Conservation (phyloP, 1,140 invertebrate species). For the Pseudomyrmex flavicornis region DNA sequence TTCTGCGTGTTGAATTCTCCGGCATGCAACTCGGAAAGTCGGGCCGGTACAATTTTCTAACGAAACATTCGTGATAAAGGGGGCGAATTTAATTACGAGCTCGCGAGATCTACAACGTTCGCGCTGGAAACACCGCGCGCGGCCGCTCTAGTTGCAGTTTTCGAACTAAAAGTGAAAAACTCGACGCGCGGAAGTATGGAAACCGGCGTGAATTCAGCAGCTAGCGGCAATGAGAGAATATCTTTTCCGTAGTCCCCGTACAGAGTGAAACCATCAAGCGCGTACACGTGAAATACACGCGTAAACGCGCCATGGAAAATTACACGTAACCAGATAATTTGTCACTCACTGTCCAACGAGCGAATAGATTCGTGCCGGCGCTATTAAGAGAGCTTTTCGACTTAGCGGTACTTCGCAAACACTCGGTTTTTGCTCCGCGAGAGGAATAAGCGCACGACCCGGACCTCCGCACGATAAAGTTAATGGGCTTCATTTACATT, state of each 20-base stretch:
- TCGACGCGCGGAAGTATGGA: constrained; percentile 1
- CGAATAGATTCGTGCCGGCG: constrained; percentile 12
- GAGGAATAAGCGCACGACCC: constrained; percentile 43
- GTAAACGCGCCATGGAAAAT: constrained; percentile 29
- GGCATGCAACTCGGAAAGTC: constrained; percentile 18
- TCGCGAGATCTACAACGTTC: constrained; percentile 41
- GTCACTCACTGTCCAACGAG: background rate
- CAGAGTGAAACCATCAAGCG: constrained; percentile 28
- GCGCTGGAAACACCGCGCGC: constrained; percentile 13
- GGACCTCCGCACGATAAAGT: constrained; percentile 67
- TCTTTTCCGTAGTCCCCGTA: background rate
- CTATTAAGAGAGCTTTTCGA: constrained; percentile 56
- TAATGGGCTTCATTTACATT: constrained; percentile 75
- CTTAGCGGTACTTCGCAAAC: constrained; percentile 78
- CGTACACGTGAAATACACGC: constrained; percentile 36
- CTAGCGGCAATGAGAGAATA: constrained; percentile 17
- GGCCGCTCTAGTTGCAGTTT: constrained; percentile 13
- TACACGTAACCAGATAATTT: background rate
- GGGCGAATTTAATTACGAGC: constrained; percentile 53
- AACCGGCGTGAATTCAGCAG: background rate
- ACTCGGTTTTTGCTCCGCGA: constrained; percentile 45
- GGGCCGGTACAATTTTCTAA: constrained; percentile 37
- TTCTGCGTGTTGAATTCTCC: constrained; percentile 40
- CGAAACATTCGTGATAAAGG: constrained; percentile 54
- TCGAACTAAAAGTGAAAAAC: constrained; percentile 47